Conservation (phyloP, 2,113 vertebrate species). For the Halcyon senegalensis region DNA sequence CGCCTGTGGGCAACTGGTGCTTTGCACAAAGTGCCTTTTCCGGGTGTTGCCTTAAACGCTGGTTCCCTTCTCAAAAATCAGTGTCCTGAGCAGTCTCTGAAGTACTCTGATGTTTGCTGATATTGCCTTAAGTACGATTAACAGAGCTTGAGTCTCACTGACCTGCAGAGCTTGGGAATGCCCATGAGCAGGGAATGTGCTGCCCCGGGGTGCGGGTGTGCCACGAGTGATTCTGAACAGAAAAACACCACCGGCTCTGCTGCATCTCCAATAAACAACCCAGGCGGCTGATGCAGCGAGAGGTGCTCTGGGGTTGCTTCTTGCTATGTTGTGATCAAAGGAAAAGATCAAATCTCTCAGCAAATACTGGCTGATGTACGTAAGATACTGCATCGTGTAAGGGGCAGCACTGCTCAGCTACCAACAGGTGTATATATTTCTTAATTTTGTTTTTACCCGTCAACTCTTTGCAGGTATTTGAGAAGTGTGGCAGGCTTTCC, state of each 20-base stretch:
- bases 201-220: background rate
- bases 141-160: background rate
- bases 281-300: background rate
- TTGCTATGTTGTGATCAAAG: background rate
- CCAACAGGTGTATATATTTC: background rate
- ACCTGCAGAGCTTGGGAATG: background rate
- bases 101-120: background rate
- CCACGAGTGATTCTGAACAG: background rate
- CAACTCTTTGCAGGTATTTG: background rate
- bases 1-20: rapidly evolving
- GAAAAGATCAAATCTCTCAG: background rate
- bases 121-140: rapidly evolving
- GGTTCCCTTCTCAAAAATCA: background rate
- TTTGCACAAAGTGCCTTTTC: background rate
- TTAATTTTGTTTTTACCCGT: background rate
- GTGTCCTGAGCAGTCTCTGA: background rate
- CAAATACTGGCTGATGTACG: rapidly evolving
- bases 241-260: background rate
- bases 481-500: background rate
- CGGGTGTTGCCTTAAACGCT: background rate
- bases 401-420: background rate
- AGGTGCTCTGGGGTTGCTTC: background rate
- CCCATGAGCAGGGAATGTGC: background rate
- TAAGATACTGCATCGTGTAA: rapidly evolving
- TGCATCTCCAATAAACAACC: rapidly evolving